Percentiles rank a stretch among this genome's conserved stretches.
phyloP scores from a whole-genome alignment of 2,113 vertebrate genomes.

The Pyxicephalus adspersus region DNA sequence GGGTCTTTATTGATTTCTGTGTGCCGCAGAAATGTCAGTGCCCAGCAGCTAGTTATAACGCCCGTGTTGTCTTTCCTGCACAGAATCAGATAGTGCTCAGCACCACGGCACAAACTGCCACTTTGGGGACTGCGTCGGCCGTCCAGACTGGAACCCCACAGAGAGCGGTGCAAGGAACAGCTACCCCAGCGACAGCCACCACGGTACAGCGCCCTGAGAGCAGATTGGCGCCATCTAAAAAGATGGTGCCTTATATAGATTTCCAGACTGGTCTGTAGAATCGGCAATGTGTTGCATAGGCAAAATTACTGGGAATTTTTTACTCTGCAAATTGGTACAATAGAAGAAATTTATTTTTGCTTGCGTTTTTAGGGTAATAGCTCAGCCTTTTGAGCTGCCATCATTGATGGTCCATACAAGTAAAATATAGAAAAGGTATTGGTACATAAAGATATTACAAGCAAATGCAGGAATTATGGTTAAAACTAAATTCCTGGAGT shows the following conservation, averaged over 20 bases:
- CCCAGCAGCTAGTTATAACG: conserved; percentile 3
- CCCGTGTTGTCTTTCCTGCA: conserved; percentile 55
- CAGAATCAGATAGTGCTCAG: conserved; percentile 89
- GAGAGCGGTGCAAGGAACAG: conserved; percentile 78
- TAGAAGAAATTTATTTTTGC: no score
- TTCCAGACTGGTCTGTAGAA: background rate
- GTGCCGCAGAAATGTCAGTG: background rate
- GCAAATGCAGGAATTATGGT: no score
- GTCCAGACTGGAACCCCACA: conserved; percentile 87
- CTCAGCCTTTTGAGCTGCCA: no score
- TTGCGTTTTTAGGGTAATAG: no score
- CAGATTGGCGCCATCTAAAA: background rate
- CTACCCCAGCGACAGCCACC: conserved; percentile 77
- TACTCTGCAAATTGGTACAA: no score
- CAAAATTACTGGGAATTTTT: no score
- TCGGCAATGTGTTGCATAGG: no score
- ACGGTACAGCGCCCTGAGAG: conserved; percentile 70
- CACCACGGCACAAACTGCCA: conserved; percentile 77
- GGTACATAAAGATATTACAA: no score
- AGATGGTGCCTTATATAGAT: background rate
- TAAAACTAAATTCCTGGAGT: no score
- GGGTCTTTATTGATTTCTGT: background rate
- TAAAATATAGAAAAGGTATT: no score
- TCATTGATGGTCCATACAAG: no score
- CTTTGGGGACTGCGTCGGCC: conserved; percentile 77